These are phyloP conservation scores for Drosophila lini DNA, from an alignment of 1,140 invertebrate genomes.

Conservation along the genomic window DNA sequence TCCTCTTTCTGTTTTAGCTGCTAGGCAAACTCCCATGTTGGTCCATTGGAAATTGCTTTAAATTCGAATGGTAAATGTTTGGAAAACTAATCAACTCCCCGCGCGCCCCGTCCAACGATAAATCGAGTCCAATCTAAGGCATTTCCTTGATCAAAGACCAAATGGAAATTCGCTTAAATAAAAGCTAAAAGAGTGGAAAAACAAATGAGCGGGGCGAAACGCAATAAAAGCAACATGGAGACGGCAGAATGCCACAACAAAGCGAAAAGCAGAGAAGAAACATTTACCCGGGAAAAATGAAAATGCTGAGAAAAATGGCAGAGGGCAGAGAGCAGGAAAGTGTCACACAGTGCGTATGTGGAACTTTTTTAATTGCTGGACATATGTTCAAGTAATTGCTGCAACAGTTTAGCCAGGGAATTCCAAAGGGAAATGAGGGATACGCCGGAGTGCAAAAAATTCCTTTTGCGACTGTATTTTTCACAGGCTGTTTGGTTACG, in stretches of 20 bases:
- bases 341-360: conserved; percentile 69
- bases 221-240: conserved; percentile 46
- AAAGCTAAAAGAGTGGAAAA: conserved; percentile 54
- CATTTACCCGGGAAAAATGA: conserved; percentile 26
- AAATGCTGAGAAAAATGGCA: conserved; percentile 36
- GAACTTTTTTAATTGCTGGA: conserved; percentile 73
- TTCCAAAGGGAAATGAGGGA: conserved; percentile 14
- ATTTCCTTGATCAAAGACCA: conserved; percentile 3
- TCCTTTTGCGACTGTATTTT: neutral
- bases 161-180: conserved; percentile 22
- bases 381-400: conserved; percentile 74
- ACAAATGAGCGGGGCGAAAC: conserved; percentile 50
- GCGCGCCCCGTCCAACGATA: neutral
- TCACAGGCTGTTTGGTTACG: conserved; percentile 6
- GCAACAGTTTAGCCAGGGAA: conserved; percentile 50
- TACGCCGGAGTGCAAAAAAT: conserved; percentile 9
- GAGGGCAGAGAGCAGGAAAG: conserved; percentile 10
- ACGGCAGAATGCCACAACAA: conserved; percentile 21
- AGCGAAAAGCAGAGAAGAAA: conserved; percentile 22
- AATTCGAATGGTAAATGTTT: conserved; percentile 29
- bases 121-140: conserved; percentile 10
- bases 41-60: conserved; percentile 10
- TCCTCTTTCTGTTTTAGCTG: neutral
- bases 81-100: conserved; percentile 22
- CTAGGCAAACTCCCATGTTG: neutral